These are phyloP conservation scores for Cathartes aura DNA, from an alignment of 2,113 vertebrate genomes.

Conservation along the genomic window DNA sequence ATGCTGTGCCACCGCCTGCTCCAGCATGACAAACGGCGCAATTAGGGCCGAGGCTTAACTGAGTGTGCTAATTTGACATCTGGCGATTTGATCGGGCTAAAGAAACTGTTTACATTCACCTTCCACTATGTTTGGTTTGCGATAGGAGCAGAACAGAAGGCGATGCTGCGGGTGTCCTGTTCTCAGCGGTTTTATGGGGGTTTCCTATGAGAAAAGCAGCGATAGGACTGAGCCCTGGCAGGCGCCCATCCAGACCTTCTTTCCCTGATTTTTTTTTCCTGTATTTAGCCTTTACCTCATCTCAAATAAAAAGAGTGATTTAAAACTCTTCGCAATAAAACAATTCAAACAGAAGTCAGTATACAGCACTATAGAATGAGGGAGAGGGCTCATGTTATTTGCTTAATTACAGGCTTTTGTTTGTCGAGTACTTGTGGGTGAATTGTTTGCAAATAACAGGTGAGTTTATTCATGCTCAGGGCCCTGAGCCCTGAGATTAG, in stretches of 20 bases:
- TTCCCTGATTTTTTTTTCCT: not conserved
- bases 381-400: not conserved
- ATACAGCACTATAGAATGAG: not conserved
- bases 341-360: not conserved
- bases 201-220: slow-evolving; percentile 36
- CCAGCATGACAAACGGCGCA: not conserved
- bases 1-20: not conserved
- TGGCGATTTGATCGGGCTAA: not conserved
- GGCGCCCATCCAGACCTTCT: not conserved
- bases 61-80: slow-evolving; percentile 46
- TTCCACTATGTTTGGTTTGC: slow-evolving; percentile 4
- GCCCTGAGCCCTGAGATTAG: slow-evolving; percentile 2
- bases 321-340: slow-evolving; percentile 23
- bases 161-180: not conserved
- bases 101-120: slow-evolving; percentile 44
- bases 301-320: slow-evolving; percentile 44
- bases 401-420: slow-evolving; percentile 36
- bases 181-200: slow-evolving; percentile 16
- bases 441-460: slow-evolving; percentile 65
- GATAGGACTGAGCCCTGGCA: not conserved
- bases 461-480: slow-evolving; percentile 15
- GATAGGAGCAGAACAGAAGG: slow-evolving; percentile 25
- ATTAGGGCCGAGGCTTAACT: not conserved
- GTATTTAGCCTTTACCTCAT: not conserved
- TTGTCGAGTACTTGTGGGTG: slow-evolving; percentile 38